A percentile compares a stretch with the other conserved stretches of the same genome.
phyloP scores from a whole-genome alignment of 2,797 vertebrate species.

The Malacoctenus gilli region DNA sequence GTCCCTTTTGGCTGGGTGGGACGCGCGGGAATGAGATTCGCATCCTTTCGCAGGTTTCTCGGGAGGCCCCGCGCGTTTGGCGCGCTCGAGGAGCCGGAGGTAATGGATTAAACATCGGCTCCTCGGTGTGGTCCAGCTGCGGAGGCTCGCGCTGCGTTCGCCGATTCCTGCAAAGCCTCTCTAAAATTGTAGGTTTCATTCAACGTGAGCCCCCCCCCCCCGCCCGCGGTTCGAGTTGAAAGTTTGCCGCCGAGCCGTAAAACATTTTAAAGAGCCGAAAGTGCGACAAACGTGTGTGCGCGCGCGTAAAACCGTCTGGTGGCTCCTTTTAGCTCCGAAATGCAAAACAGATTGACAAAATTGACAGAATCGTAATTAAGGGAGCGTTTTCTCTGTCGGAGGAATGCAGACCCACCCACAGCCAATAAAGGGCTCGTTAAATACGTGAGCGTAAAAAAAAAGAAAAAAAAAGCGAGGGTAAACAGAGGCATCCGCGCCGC shows the following conservation, averaged over 20 bases:
- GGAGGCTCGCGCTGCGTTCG: conserved; percentile 18
- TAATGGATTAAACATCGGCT: conserved; percentile 47
- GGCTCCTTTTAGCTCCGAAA: conserved; percentile 52
- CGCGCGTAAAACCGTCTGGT: conserved; percentile 44
- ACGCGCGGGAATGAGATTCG: conserved; percentile 41
- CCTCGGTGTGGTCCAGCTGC: conserved; percentile 30
- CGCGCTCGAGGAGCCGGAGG: background rate
- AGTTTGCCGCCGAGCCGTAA: conserved; percentile 46
- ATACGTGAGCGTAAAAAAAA: conserved; percentile 39
- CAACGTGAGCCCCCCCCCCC: background rate
- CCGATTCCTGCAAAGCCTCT: conserved; percentile 12
- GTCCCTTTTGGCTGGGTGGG: conserved; percentile 22
- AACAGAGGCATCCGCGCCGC: conserved; percentile 10
- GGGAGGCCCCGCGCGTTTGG: conserved; percentile 18
- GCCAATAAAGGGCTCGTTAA: conserved; percentile 58
- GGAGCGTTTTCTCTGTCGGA: conserved; percentile 41
- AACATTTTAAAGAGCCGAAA: conserved; percentile 50
- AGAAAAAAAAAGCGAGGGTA: no score
- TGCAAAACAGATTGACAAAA: conserved; percentile 50
- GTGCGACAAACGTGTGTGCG: conserved; percentile 34
- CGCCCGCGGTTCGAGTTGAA: conserved; percentile 48
- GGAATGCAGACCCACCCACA: conserved; percentile 49
- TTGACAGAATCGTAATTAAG: conserved; percentile 50
- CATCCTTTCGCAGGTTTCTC: conserved; percentile 28
- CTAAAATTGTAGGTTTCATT: conserved; percentile 28